Base-by-base conservation (phyloP, 2,888 invertebrate genomes). In the Megalurothrips usitatus region DNA sequence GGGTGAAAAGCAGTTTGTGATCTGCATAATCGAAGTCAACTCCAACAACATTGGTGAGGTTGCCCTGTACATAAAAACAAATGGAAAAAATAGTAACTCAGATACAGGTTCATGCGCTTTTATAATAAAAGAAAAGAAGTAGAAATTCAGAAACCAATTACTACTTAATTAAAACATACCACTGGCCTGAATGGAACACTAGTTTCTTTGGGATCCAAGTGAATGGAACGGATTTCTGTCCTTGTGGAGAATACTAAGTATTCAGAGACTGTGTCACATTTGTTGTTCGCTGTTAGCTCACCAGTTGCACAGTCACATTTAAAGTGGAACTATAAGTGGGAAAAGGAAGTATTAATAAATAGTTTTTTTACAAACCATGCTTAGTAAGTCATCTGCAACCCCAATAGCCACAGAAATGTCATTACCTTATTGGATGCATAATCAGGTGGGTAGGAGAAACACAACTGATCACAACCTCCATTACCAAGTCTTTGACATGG, bases 291-390 rank as follows among this genome's bases (percentile, higher is more conserved):
- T n/a, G 86, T 86, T 14, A 97, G 88, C 84, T 92, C 91, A 0
- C 99, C 99, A 0, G 94, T 93, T 0, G 98, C 94, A 86, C 99
- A 99, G n/a, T 94, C 96, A 86, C 99, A 99, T 58, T 90, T 91
- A 84, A 92, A 93, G 80, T 84, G 83, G 47, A 82, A 83, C 78
- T 75, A 26, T 4, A 75, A 75, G 14, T 26, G 12, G 10, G 0
- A 75, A 26, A 17, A 58, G 58, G 6, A 14, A 14, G 34, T 43
- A 6, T 43, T 43, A 43, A 43, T 43, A 43, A 43, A 43, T 43
- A 43, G n/a, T 43, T 43, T 43, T 43, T 2, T 43, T 43, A 43
- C 6, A 43, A 43, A 43, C 2, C 6, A 43, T 43, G 34, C 6
- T 58, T 58, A 1, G 14, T 19, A 43, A 43, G 34, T 43, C 6